Evolutionary conservation across 2,888 invertebrate genomes (phyloP).

Genomic region (Helicoverpa assulta): DNA sequence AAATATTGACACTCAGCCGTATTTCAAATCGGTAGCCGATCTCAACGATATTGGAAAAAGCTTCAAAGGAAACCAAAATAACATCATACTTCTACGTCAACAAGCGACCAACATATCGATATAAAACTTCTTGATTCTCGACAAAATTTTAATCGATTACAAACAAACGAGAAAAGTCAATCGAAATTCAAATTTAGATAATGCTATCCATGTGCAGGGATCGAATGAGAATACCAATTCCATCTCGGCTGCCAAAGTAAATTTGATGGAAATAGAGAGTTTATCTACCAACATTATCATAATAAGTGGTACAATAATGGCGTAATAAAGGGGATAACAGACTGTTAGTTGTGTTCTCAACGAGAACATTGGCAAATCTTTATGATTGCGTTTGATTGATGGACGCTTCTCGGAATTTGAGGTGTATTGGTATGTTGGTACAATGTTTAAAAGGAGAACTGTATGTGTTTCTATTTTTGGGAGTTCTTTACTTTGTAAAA

Average conservation of each 20-base stretch:
- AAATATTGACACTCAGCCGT: too few species aligned
- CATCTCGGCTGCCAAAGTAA: slow-evolving; percentile 45
- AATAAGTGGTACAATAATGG: slow-evolving; percentile 45
- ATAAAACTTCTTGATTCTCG: neutral
- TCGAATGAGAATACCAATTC: slow-evolving; percentile 25
- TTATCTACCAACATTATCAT: slow-evolving; percentile 42
- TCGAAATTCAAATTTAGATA: slow-evolving; percentile 35
- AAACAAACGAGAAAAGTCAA: slow-evolving; percentile 13
- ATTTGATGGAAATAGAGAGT: slow-evolving; percentile 32
- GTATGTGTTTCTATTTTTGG: neutral
- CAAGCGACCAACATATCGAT: neutral
- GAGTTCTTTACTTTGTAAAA: too few species aligned
- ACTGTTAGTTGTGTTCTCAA: slow-evolving; percentile 5
- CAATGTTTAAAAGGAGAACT: neutral
- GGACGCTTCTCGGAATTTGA: slow-evolving; percentile 32
- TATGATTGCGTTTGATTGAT: slow-evolving; percentile 44
- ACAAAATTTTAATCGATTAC: slow-evolving; percentile 10
- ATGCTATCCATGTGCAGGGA: slow-evolving; percentile 19
- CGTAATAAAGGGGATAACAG: slow-evolving; percentile 40
- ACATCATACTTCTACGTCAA: neutral
- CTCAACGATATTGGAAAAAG: too few species aligned
- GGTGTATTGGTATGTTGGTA: neutral
- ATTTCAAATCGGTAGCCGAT: too few species aligned
- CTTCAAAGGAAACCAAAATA: too few species aligned
- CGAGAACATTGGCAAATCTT: slow-evolving; percentile 22